phyloP scores from a whole-genome alignment of 1,140 invertebrate genomes.

The Aethina tumida region DNA sequence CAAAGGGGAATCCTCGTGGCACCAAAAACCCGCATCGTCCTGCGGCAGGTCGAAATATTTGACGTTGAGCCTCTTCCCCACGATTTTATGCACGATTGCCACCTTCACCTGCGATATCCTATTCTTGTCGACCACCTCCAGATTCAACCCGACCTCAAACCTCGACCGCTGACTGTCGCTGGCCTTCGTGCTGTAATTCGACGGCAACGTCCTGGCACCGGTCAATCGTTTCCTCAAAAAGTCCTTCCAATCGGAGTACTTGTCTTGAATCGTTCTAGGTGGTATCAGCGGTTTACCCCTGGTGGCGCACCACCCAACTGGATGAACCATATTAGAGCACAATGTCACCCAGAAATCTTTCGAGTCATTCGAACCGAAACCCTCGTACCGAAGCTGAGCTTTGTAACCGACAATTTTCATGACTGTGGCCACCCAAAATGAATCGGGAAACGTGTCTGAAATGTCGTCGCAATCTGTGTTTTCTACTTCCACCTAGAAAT shows the following conservation, averaged over 20 bases:
- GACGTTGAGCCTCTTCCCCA: constrained; percentile 83
- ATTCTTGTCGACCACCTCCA: constrained; percentile 95
- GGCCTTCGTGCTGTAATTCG: constrained; percentile 84
- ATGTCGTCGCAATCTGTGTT: constrained; percentile 80
- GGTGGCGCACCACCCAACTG: constrained; percentile 94
- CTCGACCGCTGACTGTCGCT: constrained; percentile 72
- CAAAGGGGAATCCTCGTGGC: constrained; percentile 86
- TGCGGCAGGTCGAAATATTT: constrained; percentile 77
- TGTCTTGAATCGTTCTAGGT: constrained; percentile 80
- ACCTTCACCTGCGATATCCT: constrained; percentile 83
- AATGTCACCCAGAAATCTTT: constrained; percentile 96
- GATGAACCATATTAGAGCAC: constrained; percentile 86
- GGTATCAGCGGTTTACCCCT: constrained; percentile 90
- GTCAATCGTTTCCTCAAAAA: constrained; percentile 85
- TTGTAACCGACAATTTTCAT: constrained; percentile 85
- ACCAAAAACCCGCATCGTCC: constrained; percentile 85
- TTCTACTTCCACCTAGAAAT: constrained; percentile 64
- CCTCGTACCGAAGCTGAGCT: constrained; percentile 87
- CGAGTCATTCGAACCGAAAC: constrained; percentile 75
- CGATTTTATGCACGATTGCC: constrained; percentile 79
- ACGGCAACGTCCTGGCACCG: constrained; percentile 80
- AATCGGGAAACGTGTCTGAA: constrained; percentile 66
- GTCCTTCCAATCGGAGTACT: constrained; percentile 93
- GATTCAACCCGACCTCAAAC: constrained; percentile 68
- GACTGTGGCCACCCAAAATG: constrained; percentile 93